Evolutionary conservation across 1,140 invertebrate species (phyloP).

Genomic region (Hycleus cichorii): DNA sequence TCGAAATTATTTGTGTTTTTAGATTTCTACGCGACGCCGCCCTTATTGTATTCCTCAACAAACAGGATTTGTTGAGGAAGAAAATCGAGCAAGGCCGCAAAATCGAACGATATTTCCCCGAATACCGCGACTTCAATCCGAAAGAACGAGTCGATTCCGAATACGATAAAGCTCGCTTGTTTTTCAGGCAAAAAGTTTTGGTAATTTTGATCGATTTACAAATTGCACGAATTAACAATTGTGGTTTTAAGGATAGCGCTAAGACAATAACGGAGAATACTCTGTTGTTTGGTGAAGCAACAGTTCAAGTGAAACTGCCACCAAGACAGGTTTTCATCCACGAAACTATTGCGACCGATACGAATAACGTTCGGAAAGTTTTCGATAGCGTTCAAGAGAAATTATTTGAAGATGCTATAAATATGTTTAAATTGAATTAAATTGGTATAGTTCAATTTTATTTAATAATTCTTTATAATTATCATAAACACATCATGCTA

Average conservation of each 20-base stretch:
- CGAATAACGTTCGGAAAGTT: constrained; percentile 60
- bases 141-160: constrained; percentile 44
- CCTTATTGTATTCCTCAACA: constrained; percentile 74
- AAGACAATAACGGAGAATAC: neutral
- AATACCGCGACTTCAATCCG: constrained; percentile 49
- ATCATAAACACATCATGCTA: constrained; percentile 12
- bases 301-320: constrained; percentile 21
- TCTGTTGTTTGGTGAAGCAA: too few relatives aligned
- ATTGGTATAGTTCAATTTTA: constrained; percentile 5
- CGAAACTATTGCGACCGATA: constrained; percentile 66
- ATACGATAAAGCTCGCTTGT: constrained; percentile 56
- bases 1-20: constrained; percentile 37
- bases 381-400: constrained; percentile 66
- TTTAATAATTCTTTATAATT: constrained; percentile 7
- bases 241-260: neutral
- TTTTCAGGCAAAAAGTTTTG: constrained; percentile 60
- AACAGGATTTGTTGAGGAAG: constrained; percentile 67
- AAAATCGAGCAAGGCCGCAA: constrained; percentile 60
- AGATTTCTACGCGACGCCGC: constrained; percentile 61
- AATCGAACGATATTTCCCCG: constrained; percentile 58
- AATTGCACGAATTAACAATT: neutral
- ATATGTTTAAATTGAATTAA: too few relatives aligned
- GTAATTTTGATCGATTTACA: neutral
- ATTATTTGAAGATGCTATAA: constrained; percentile 40
- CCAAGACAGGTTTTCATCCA: constrained; percentile 55